These are phyloP conservation scores for Dinothrombium tinctorium DNA, from an alignment of 1,140 invertebrate genomes.

Conservation along the genomic window DNA sequence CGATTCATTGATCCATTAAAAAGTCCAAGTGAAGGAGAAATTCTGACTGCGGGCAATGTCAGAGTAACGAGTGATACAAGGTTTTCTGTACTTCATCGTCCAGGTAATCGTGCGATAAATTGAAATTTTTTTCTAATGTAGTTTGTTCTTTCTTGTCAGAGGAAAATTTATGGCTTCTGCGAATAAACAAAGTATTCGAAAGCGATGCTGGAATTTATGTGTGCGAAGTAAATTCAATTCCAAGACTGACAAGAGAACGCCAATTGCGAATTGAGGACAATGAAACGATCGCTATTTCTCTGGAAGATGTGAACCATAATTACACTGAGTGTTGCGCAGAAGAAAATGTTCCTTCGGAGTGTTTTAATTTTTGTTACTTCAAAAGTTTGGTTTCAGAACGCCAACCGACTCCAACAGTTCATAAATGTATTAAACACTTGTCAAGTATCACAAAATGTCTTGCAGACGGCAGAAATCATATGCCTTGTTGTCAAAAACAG, in stretches of 20 bases:
- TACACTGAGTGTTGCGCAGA: conserved; percentile 35
- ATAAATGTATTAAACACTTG: conserved; percentile 44
- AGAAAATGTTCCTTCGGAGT: conserved; percentile 36
- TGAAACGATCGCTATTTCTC: conserved; percentile 9
- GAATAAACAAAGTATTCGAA: conserved; percentile 37
- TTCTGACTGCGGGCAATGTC: conserved; percentile 40
- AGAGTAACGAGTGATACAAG: conserved; percentile 42
- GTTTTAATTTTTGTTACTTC: conserved; percentile 54
- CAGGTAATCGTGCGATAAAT: conserved; percentile 23
- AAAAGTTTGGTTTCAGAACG: conserved; percentile 45
- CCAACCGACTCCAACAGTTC: conserved; percentile 44
- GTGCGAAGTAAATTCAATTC: conserved; percentile 52
- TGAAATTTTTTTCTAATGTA: not conserved
- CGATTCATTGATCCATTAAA: conserved; percentile 5
- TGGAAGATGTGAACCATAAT: conserved; percentile 9
- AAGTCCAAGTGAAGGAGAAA: conserved; percentile 8
- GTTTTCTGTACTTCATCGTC: conserved; percentile 42
- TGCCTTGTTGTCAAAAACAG: conserved; percentile 52
- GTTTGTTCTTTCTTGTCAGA: conserved; percentile 23
- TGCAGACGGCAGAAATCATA: conserved; percentile 50
- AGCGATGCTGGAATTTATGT: conserved; percentile 49
- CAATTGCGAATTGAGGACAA: conserved; percentile 6
- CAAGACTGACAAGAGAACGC: conserved; percentile 8
- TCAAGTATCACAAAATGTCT: conserved; percentile 41
- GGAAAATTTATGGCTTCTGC: conserved; percentile 57